phyloP scores from a whole-genome alignment of 1,140 invertebrate species.

The Phymastichus coffea region DNA sequence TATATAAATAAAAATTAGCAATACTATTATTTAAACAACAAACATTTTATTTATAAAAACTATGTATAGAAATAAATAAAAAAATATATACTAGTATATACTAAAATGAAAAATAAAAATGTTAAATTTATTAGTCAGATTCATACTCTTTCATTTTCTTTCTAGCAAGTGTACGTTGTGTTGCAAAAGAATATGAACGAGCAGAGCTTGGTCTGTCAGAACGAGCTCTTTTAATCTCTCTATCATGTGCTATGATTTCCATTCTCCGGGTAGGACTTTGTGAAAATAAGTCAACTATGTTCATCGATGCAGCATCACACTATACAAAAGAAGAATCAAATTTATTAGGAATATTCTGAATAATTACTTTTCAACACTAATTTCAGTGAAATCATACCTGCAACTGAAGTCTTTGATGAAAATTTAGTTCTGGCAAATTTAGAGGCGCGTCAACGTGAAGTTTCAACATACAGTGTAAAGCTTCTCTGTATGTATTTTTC shows the following conservation, averaged over 20 bases:
- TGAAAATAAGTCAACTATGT: slow-evolving; percentile 50
- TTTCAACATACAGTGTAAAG: slow-evolving; percentile 72
- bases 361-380: slow-evolving; percentile 5
- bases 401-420: slow-evolving; percentile 49
- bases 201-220: slow-evolving; percentile 49
- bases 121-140: slow-evolving; percentile 33
- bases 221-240: slow-evolving; percentile 47
- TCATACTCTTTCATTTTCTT: slow-evolving; percentile 55
- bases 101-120: too few relatives aligned
- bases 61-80: slow-evolving; percentile 12
- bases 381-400: slow-evolving; percentile 43
- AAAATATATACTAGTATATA: too few relatives aligned
- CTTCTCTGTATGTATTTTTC: slow-evolving; percentile 79
- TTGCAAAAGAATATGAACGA: slow-evolving; percentile 55
- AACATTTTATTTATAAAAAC: slow-evolving; percentile 21
- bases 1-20: too few relatives aligned
- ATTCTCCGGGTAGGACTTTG: slow-evolving; percentile 44
- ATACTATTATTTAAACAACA: too few relatives aligned
- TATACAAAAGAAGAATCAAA: slow-evolving; percentile 29
- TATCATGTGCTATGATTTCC: slow-evolving; percentile 51
- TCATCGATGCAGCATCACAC: slow-evolving; percentile 54
- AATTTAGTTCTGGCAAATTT: slow-evolving; percentile 51
- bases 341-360: slow-evolving; percentile 3
- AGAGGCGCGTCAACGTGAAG: slow-evolving; percentile 66
- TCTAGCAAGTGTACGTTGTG: slow-evolving; percentile 52